These are phyloP conservation scores for Saccopteryx leptura DNA, from an alignment of 2,113 vertebrate species.

Conservation along the genomic window DNA sequence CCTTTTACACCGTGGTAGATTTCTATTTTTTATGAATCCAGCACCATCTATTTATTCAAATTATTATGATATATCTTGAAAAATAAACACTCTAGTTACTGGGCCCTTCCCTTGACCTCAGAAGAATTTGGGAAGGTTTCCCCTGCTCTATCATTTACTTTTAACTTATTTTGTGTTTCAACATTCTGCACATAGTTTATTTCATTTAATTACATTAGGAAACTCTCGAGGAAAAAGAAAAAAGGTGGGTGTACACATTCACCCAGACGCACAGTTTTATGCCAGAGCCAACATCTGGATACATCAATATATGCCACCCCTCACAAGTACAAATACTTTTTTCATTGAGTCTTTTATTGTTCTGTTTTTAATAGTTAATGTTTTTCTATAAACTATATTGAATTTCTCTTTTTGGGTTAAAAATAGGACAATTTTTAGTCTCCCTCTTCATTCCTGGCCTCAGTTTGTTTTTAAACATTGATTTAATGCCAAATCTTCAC, in stretches of 20 bases:
- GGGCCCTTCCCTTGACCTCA: no score
- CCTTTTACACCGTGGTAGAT: not conserved
- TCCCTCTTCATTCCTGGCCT: constrained; percentile 24
- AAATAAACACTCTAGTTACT: not conserved
- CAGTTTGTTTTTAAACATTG: constrained; percentile 71
- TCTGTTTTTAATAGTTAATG: constrained; percentile 46
- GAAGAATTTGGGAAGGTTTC: not conserved
- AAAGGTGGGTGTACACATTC: not conserved
- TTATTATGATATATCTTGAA: not conserved
- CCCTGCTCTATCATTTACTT: not conserved
- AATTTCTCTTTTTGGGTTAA: constrained; percentile 32
- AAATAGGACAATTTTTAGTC: not conserved
- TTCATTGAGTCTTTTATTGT: not conserved
- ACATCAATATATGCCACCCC: not conserved
- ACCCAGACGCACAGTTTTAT: not conserved
- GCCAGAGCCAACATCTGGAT: not conserved
- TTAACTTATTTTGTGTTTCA: constrained; percentile 33
- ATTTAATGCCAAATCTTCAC: constrained; percentile 58
- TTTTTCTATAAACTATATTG: not conserved
- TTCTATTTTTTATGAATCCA: constrained; percentile 38
- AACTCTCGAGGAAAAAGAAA: not conserved
- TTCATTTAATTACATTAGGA: constrained; percentile 42
- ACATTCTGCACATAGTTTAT: not conserved
- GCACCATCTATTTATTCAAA: not conserved
- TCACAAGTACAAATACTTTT: not conserved